These are phyloP conservation scores for Psylliodes chrysocephalus DNA, from an alignment of 2,888 invertebrate species.

Conservation along the genomic window DNA sequence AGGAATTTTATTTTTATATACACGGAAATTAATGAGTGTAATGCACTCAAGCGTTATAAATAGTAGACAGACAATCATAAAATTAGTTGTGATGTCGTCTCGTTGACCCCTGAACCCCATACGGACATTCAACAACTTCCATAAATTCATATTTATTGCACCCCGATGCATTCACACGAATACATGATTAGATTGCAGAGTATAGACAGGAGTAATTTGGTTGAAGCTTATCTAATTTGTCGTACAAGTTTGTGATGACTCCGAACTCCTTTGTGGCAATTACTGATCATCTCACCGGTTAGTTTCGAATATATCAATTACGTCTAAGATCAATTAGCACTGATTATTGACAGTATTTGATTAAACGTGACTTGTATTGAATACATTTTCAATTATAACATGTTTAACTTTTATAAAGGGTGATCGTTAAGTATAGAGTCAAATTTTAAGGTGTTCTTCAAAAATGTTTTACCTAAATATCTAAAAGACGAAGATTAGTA, in stretches of 20 bases:
- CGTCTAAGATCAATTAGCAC: not conserved
- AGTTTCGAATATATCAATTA: not conserved
- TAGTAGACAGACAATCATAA: not conserved
- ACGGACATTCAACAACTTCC: not conserved
- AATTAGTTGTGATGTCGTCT: not conserved
- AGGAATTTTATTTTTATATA: not conserved
- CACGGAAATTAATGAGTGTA: not conserved
- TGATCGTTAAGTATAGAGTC: no score
- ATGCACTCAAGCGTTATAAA: not conserved
- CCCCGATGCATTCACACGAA: conserved; percentile 1
- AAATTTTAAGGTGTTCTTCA: no score
- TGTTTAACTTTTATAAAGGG: no score
- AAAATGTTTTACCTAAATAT: no score
- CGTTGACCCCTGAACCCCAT: not conserved
- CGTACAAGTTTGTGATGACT: not conserved
- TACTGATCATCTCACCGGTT: not conserved
- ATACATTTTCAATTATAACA: no score
- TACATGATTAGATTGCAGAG: not conserved
- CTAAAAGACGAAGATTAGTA: no score
- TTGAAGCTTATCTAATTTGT: conserved; percentile 5
- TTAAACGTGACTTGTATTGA: no score
- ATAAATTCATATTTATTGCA: conserved; percentile 13
- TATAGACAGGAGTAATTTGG: not conserved
- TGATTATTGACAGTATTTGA: not conserved
- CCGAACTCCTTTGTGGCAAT: not conserved